Percentiles rank a stretch among this genome's conserved stretches.
These are phyloP conservation scores for Porites divaricata DNA, from an alignment of 92 coral and sea anemone species.

Conservation along the genomic window DNA sequence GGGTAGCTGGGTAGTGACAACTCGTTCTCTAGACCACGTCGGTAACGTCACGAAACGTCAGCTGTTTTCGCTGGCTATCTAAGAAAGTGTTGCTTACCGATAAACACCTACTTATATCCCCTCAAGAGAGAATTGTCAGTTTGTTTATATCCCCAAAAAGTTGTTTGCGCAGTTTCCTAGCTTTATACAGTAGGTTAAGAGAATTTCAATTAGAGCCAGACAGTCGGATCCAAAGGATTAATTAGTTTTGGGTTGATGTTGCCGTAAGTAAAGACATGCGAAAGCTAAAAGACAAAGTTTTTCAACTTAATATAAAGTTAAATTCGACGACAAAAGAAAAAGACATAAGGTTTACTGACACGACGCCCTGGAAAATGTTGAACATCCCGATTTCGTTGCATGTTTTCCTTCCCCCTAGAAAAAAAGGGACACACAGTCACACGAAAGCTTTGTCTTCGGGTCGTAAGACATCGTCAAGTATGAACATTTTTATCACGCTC, in stretches of 20 bases:
- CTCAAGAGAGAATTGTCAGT: not conserved
- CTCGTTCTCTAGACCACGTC: no score
- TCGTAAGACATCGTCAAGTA: no score
- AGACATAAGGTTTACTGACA: no score
- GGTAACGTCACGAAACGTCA: no score
- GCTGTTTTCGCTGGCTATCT: no score
- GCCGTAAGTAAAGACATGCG: not conserved
- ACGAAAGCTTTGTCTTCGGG: no score
- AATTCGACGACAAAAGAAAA: not conserved
- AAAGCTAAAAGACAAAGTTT: not conserved
- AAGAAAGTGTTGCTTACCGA: not conserved
- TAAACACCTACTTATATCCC: not conserved
- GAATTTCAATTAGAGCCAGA: conserved; percentile 27
- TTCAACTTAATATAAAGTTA: not conserved
- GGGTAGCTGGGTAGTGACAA: no score
- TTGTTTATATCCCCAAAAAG: not conserved
- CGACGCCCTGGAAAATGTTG: not conserved
- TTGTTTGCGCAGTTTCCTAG: conserved; percentile 38
- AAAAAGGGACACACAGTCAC: no score
- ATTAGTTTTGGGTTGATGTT: not conserved
- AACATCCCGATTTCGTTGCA: no score
- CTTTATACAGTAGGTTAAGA: conserved; percentile 25
- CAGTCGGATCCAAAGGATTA: not conserved
- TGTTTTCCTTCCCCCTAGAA: no score
- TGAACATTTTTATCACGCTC: not conserved